Evolutionary conservation across 2,113 vertebrate species (phyloP).

Genomic region (Phaethornis superciliosus): DNA sequence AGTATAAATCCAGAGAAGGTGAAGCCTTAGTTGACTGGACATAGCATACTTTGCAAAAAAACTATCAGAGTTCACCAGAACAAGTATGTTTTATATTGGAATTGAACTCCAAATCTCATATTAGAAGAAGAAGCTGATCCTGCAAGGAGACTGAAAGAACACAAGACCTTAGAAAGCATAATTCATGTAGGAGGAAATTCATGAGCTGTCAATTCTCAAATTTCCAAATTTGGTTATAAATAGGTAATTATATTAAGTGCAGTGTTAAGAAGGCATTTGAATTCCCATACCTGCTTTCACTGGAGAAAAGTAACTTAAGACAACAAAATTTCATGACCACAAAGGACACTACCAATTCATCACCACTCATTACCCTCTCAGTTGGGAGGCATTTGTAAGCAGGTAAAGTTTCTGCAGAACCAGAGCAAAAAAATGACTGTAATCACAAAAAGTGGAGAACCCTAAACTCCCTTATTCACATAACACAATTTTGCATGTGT

Average conservation of each 20-base stretch:
- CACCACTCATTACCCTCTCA: rapidly evolving
- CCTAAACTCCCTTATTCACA: not conserved
- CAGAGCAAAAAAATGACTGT: not conserved
- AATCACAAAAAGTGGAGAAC: not conserved
- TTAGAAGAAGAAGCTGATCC: not conserved
- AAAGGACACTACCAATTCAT: not conserved
- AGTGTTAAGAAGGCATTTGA: not conserved
- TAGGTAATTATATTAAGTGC: rapidly evolving
- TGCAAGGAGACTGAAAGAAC: not conserved
- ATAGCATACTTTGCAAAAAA: not conserved
- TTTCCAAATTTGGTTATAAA: not conserved
- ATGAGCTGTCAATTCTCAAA: not conserved
- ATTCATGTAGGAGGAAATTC: not conserved
- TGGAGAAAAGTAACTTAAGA: not conserved
- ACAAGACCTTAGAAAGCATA: not conserved
- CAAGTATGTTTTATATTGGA: not conserved
- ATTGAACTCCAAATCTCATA: not conserved
- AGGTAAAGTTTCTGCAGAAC: not conserved
- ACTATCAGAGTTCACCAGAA: not conserved
- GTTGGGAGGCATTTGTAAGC: not conserved
- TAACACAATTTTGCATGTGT: not conserved
- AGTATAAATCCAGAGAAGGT: not conserved
- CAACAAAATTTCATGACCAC: not conserved
- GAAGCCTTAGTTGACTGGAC: not conserved
- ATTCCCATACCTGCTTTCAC: not conserved